phyloP scores from a whole-genome alignment of 2,113 vertebrate genomes.

The Halcyon senegalensis region DNA sequence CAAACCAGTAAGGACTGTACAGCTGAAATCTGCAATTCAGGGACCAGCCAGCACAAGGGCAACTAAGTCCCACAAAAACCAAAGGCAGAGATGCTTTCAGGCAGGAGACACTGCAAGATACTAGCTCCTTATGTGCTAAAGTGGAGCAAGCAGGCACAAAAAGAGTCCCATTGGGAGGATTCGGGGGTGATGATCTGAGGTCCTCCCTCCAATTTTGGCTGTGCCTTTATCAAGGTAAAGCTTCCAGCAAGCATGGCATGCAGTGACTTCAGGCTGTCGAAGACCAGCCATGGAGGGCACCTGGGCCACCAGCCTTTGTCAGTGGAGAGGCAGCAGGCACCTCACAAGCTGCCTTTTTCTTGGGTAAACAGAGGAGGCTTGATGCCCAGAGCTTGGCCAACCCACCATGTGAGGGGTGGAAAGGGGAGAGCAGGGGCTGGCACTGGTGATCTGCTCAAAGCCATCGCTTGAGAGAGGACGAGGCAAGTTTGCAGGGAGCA shows the following conservation, averaged over 20 bases:
- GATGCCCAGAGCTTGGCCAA: slow-evolving; percentile 44
- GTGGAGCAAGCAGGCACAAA: background rate
- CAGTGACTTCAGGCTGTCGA: background rate
- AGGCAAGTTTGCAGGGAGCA: background rate
- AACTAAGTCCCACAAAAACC: background rate
- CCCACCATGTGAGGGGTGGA: background rate
- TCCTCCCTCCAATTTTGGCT: background rate
- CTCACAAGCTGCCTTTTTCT: slow-evolving; percentile 69
- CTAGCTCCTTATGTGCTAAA: background rate
- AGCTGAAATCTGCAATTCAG: background rate
- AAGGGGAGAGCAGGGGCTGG: background rate
- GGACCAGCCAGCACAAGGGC: background rate
- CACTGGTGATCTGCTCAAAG: background rate
- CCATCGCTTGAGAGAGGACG: rapidly evolving
- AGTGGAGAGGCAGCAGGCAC: slow-evolving; percentile 60
- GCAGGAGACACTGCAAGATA: rapidly evolving
- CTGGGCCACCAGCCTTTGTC: slow-evolving; percentile 43
- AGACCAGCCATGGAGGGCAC: background rate
- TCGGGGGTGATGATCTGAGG: background rate
- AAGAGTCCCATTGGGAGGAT: background rate
- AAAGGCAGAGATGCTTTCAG: background rate
- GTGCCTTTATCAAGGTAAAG: background rate
- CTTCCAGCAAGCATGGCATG: background rate
- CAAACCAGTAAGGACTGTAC: background rate
- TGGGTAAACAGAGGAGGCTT: background rate